phyloP scores from a whole-genome alignment of 2,888 invertebrate genomes.

The Cerceris ruficornis region DNA sequence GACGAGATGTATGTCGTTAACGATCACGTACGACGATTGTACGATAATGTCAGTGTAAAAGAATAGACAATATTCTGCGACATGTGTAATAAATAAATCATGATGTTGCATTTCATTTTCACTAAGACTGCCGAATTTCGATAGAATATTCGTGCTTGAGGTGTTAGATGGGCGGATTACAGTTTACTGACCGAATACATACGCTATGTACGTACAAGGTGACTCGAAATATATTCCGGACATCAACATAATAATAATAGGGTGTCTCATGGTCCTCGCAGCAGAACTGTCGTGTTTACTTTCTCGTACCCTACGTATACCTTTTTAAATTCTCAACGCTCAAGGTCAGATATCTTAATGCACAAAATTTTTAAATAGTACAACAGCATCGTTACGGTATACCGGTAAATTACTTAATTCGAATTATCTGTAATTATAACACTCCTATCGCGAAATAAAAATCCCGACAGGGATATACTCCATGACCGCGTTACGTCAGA shows the following conservation, averaged over 20 bases:
- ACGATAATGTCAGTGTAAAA: background rate
- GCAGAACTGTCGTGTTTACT: slow-evolving; percentile 1
- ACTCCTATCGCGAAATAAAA: too few relatives aligned
- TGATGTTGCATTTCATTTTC: background rate
- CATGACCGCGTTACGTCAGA: slow-evolving; percentile 48
- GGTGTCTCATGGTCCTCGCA: background rate
- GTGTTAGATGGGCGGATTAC: slow-evolving; percentile 24
- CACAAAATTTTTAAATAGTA: too few relatives aligned
- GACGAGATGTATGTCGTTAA: slow-evolving; percentile 4
- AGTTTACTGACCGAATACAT: slow-evolving; percentile 31
- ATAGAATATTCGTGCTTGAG: slow-evolving; percentile 14
- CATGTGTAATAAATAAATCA: slow-evolving; percentile 10
- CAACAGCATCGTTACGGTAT: too few relatives aligned
- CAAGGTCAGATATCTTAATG: too few relatives aligned
- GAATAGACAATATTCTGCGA: background rate
- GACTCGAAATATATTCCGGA: slow-evolving; percentile 29
- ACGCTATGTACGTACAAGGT: slow-evolving; percentile 35
- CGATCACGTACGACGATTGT: background rate
- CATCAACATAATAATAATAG: background rate
- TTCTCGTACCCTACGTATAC: background rate
- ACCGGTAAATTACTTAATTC: too few relatives aligned
- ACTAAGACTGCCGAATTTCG: slow-evolving; percentile 16
- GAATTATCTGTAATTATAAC: too few relatives aligned
- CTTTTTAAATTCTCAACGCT: too few relatives aligned
- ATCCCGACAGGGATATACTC: slow-evolving; percentile 15